Base-by-base conservation (phyloP, 2,797 vertebrate species). In the Paratrypauchen microcephalus region DNA sequence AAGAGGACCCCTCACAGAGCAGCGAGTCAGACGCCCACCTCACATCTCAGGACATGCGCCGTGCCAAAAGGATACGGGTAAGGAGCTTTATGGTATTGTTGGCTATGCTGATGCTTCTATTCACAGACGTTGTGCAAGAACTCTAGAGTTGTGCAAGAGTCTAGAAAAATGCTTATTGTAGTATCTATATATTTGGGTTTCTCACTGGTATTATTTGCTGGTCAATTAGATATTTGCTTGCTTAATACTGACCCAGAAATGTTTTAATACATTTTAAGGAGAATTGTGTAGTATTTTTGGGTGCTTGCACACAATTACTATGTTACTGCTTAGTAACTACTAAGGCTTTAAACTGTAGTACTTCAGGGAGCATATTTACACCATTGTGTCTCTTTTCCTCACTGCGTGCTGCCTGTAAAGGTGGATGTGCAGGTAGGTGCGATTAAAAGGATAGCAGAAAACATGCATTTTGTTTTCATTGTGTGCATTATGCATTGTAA, bases 381-480 rank as follows among this genome's bases (percentile, higher is more conserved):
- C 79, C 68, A 39, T 28, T 88, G 54, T 92, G 84, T 92, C 78
- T 97, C 90, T 96, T 90, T 92, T 89, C 92, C 81, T 90, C 68
- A 88, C 72, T 88, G 78, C 67, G 86, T 78, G 78, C 88, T 92
- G 89, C 91, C 94, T 90, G 86, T 92, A 89, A 86, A 98, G 97
- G 88, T 95, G 95, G 96, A 99, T 92, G 93, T 96, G 87, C 96
- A 98, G 97, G 96, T 98, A 96, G 92, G 96, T 88, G 24, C 67
- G 71, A 84, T 65, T 57, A 39, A 68, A 68, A 66, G 47, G 68
- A 73, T 36, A 68, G 24, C 45, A 32, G 73, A 64, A 71, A 63
- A 24, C 9, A 41, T 61, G 76, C 71, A 69, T 7, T 4, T 4
- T 0, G 65, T 7, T 47, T 30, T 76, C 3, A 72, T 16, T 55